These are phyloP conservation scores for Venustaconcha ellipsiformis DNA, from an alignment of 1,140 invertebrate genomes.

Conservation along the genomic window DNA sequence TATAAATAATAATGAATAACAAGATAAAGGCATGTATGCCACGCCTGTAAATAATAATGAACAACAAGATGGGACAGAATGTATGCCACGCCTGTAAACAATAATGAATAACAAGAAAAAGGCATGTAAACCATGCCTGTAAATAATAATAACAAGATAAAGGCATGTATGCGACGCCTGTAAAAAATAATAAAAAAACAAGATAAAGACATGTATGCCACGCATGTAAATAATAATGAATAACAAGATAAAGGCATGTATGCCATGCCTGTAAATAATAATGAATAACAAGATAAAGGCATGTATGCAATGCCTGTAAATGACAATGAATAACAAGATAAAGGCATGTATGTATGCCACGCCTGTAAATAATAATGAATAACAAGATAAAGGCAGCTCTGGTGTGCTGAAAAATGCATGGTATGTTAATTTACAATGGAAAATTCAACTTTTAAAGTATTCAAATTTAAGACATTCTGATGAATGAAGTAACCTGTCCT, in stretches of 20 bases:
- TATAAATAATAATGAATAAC: constrained; percentile 37
- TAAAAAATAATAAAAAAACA: constrained; percentile 15
- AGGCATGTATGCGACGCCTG: constrained; percentile 76
- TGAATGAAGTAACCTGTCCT: too few species aligned
- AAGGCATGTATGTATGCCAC: too few species aligned
- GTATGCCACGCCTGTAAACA: too few species aligned
- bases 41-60: neutral
- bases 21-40: too few species aligned
- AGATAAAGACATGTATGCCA: constrained; percentile 75
- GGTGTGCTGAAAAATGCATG: constrained; percentile 3
- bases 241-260: too few species aligned
- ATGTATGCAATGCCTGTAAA: constrained; percentile 79
- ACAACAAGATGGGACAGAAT: too few species aligned
- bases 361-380: neutral
- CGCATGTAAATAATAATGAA: constrained; percentile 68
- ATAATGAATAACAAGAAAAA: neutral
- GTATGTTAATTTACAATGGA: neutral
- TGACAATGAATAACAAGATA: neutral
- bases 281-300: too few species aligned
- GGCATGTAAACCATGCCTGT: too few species aligned
- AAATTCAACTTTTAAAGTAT: too few species aligned
- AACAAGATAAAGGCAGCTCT: constrained; percentile 11
- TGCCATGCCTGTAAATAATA: neutral
- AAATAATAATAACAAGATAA: neutral
- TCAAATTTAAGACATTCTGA: too few species aligned